These are phyloP conservation scores for Myotis brandtii DNA, from an alignment of 2,113 vertebrate genomes.

Conservation along the genomic window DNA sequence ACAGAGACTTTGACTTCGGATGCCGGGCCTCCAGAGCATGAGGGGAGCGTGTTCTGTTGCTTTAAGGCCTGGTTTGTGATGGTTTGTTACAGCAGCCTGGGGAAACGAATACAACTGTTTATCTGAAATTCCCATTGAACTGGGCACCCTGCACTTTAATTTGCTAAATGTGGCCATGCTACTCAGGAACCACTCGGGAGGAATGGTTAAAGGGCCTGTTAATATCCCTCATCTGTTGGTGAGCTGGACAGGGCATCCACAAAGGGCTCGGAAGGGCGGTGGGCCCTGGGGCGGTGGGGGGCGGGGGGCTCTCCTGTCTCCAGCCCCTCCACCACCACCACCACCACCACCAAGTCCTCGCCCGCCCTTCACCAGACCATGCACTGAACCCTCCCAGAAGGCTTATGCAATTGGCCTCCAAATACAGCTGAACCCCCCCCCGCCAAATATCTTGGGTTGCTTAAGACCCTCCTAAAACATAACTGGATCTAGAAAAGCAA, in stretches of 20 bases:
- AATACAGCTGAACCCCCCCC: fast-evolving
- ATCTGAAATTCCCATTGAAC: background rate
- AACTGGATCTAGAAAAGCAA: background rate
- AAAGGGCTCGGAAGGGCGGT: background rate
- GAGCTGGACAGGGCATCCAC: fast-evolving
- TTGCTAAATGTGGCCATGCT: background rate
- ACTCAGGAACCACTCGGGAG: background rate
- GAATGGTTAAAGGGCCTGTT: fast-evolving
- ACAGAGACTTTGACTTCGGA: too few species aligned
- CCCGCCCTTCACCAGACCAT: fast-evolving
- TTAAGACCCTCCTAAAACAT: background rate
- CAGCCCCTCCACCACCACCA: fast-evolving
- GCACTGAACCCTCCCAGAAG: fast-evolving
- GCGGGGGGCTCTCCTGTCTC: background rate
- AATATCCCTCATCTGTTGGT: too few species aligned
- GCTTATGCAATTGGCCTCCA: background rate
- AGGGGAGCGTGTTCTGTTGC: background rate
- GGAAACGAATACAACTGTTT: background rate
- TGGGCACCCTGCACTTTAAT: background rate
- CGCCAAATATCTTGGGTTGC: fast-evolving
- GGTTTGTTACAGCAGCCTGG: background rate
- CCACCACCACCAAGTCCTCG: background rate
- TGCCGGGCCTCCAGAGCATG: background rate
- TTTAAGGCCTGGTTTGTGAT: too few species aligned
- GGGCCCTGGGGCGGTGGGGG: too few species aligned